phyloP scores from a whole-genome alignment of 2,797 vertebrate genomes.

The Zenarchopterus dispar region DNA sequence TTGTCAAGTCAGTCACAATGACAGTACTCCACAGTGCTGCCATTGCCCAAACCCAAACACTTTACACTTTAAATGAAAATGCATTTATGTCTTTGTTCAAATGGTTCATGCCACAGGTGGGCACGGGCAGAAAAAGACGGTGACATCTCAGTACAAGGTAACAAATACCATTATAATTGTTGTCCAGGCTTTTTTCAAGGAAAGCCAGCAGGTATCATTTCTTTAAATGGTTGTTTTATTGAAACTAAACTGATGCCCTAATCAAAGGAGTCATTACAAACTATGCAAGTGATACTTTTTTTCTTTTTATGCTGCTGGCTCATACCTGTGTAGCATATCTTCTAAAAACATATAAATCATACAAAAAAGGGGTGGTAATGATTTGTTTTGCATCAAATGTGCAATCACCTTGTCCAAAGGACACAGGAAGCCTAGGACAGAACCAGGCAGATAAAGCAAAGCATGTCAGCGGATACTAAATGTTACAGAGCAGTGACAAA shows the following conservation, averaged over 20 bases:
- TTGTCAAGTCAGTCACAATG: conserved; percentile 29
- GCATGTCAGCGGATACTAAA: conserved; percentile 9
- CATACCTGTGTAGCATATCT: conserved; percentile 51
- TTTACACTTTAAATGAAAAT: conserved; percentile 2
- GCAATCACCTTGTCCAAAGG: conserved; percentile 44
- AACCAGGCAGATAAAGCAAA: conserved; percentile 22
- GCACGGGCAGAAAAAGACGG: conserved; percentile 26
- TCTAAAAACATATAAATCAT: conserved; percentile 48
- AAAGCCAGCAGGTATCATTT: conserved; percentile 72
- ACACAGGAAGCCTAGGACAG: conserved; percentile 17
- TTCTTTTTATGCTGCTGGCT: conserved; percentile 71
- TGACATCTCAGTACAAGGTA: conserved; percentile 42
- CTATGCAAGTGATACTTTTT: conserved; percentile 57
- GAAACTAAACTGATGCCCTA: conserved; percentile 71
- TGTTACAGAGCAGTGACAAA: conserved; percentile 4
- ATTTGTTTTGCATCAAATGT: conserved; percentile 16
- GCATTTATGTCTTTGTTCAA: conserved; percentile 25
- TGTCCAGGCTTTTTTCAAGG: conserved; percentile 34
- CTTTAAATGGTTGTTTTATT: conserved; percentile 72
- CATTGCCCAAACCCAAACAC: neutral
- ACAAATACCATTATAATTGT: conserved; percentile 24
- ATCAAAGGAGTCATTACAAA: conserved; percentile 75
- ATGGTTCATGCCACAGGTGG: conserved; percentile 44
- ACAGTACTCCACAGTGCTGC: neutral
- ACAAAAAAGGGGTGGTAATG: conserved; percentile 28